phyloP scores from a whole-genome alignment of 2,888 invertebrate genomes.

The Cephus sareptanus region DNA sequence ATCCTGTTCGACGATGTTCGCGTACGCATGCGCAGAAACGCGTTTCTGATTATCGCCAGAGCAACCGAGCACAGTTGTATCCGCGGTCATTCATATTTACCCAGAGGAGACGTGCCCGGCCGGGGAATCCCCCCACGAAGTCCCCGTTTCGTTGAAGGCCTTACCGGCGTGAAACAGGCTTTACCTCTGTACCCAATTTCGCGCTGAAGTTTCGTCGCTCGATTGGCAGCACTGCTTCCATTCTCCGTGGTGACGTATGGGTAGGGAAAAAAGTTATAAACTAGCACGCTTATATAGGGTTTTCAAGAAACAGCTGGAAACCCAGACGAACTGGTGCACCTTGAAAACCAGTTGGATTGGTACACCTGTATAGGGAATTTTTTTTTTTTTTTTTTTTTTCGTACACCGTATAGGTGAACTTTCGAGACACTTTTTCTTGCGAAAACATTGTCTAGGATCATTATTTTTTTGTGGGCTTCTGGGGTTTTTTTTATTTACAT shows the following conservation, averaged over 20 bases:
- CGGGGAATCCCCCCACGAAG: not conserved
- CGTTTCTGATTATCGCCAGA: slow-evolving; percentile 13
- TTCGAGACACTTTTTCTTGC: not conserved
- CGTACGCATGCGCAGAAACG: slow-evolving; percentile 27
- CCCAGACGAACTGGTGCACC: not conserved
- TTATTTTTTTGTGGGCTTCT: too few relatives aligned
- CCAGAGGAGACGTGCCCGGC: slow-evolving; percentile 29
- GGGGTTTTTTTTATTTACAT: too few relatives aligned
- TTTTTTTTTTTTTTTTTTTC: not conserved
- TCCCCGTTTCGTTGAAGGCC: slow-evolving; percentile 37
- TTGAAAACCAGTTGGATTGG: not conserved
- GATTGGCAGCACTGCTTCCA: slow-evolving; percentile 22
- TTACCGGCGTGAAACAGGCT: slow-evolving; percentile 35
- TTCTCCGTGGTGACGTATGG: not conserved
- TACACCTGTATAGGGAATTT: not conserved
- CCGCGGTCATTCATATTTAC: slow-evolving; percentile 38
- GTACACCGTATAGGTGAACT: not conserved
- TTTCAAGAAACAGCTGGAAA: not conserved
- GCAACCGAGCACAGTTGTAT: not conserved
- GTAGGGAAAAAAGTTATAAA: not conserved
- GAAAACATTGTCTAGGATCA: too few relatives aligned
- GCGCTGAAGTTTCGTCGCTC: too few relatives aligned
- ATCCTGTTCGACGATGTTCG: not conserved
- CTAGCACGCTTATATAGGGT: not conserved
- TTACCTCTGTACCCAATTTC: too few relatives aligned